Evolutionary conservation across 2,888 invertebrate species (phyloP), one percentile per base, ranked within the genome.

Genomic region (Scaptomyza cyrtandrae): DNA sequence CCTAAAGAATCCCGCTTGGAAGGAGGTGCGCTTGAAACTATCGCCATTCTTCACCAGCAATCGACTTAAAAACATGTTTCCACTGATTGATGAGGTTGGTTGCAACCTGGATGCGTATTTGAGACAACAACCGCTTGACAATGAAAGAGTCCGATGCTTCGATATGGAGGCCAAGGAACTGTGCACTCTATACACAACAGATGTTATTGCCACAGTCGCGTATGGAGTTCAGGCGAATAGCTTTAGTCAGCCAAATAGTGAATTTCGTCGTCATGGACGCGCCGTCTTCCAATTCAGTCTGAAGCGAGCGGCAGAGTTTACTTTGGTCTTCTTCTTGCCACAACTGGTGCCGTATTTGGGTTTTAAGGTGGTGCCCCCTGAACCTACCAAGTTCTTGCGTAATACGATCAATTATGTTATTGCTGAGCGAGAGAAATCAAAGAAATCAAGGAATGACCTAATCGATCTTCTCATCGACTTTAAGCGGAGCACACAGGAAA

Each of bases 381-480:
- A 90, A 1, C 60, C 89, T 1, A 84, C 89, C 0, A 46, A 81
- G 0, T 94, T 93, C 57, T 71, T 94, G 1, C 88, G 92, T 9
- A 70, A 84, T 0, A 90, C 91, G 13, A 92, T 93, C 19, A 92
- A 91, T 82, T 90, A 92, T 29, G 92, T 93, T 0, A 91, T 93
- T 43, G 71, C 85, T 0, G 87, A 91, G 16, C 89, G 94, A 1
- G 90, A 92, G 50, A 78, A 89, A 37, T 89, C 90, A 1, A 92
- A 92, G 6, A 69, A 84, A 7, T 90, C 72, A 1, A 88, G 93
- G 24, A 90, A 92, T 41, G 93, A 94, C 75, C 91, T 94, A 0
- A 91, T 94, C 29, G 93, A 94, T 71, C 88, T 93, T 14, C 84
- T 94, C n/a, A 90, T 93, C 35, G 92, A 93, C 33, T 83, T 93